A percentile compares a stretch with the other conserved stretches of the same genome.
Evolutionary conservation across 2,888 invertebrate genomes (phyloP).

Genomic region (Conistra vaccinii): DNA sequence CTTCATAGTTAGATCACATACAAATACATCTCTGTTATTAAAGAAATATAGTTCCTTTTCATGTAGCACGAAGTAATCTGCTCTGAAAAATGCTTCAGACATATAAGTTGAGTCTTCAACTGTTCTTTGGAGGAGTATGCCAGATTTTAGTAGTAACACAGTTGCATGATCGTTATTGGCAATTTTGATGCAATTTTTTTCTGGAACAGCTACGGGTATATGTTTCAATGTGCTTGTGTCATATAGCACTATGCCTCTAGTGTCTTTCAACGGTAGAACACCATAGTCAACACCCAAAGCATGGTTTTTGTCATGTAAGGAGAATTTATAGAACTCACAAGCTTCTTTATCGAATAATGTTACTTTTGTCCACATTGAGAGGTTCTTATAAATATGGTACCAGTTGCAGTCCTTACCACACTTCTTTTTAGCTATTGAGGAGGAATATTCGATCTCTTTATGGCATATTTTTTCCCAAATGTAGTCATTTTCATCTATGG

Average conservation of each 20-base stretch:
- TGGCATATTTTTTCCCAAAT: slow-evolving; percentile 80
- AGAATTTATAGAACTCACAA: slow-evolving; percentile 81
- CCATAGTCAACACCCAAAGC: slow-evolving; percentile 78
- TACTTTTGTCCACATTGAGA: slow-evolving; percentile 78
- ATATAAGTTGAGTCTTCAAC: slow-evolving; percentile 68
- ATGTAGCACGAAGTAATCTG: slow-evolving; percentile 79
- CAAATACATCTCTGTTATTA: slow-evolving; percentile 77
- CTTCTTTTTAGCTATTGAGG: slow-evolving; percentile 81
- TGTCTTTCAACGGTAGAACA: slow-evolving; percentile 79
- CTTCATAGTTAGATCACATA: slow-evolving; percentile 73
- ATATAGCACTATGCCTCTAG: slow-evolving; percentile 79
- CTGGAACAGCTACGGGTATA: slow-evolving; percentile 80
- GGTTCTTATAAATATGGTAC: slow-evolving; percentile 83
- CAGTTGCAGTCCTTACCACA: slow-evolving; percentile 77
- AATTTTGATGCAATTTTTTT: slow-evolving; percentile 78
- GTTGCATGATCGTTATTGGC: slow-evolving; percentile 78
- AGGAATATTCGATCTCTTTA: slow-evolving; percentile 77
- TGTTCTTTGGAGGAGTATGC: slow-evolving; percentile 78
- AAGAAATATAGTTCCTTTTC: slow-evolving; percentile 76
- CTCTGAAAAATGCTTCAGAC: slow-evolving; percentile 79
- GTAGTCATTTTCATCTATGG: slow-evolving; percentile 76
- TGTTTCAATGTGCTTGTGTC: slow-evolving; percentile 79
- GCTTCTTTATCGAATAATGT: slow-evolving; percentile 69
- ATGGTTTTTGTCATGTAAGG: slow-evolving; percentile 78
- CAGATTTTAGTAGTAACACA: slow-evolving; percentile 76